These are phyloP conservation scores for Cephus pulcher DNA, from an alignment of 2,888 invertebrate species.

Conservation along the genomic window DNA sequence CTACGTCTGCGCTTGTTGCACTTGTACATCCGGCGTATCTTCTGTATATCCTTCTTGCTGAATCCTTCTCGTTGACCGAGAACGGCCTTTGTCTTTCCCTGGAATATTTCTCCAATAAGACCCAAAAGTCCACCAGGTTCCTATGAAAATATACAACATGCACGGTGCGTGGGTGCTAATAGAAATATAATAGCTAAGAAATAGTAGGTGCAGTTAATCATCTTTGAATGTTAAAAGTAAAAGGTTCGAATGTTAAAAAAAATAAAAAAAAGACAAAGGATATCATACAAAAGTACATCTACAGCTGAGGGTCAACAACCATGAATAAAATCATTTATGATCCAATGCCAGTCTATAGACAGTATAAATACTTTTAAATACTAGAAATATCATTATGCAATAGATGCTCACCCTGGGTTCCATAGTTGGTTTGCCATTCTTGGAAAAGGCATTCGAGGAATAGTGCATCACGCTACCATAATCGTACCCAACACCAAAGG, in stretches of 20 bases:
- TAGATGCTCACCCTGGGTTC: slow-evolving; percentile 72
- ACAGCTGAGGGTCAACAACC: neutral
- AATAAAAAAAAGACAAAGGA: neutral
- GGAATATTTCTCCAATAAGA: slow-evolving; percentile 44
- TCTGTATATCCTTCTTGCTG: slow-evolving; percentile 78
- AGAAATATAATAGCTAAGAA: neutral
- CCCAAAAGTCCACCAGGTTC: slow-evolving; percentile 38
- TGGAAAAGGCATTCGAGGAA: slow-evolving; percentile 81
- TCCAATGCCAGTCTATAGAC: neutral
- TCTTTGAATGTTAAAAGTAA: neutral
- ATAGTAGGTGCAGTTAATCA: neutral
- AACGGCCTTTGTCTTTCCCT: slow-evolving; percentile 29
- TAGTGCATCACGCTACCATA: slow-evolving; percentile 89
- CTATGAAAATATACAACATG: slow-evolving; percentile 32
- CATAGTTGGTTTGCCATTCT: slow-evolving; percentile 78
- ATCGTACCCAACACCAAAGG: slow-evolving; percentile 81
- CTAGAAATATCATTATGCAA: neutral
- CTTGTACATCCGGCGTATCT: slow-evolving; percentile 82
- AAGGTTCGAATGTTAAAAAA: neutral
- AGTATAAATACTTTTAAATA: neutral
- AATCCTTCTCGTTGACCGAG: slow-evolving; percentile 82
- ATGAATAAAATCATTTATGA: neutral
- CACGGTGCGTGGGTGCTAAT: neutral
- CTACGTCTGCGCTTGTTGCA: slow-evolving; percentile 64
- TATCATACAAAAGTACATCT: neutral